Conservation (phyloP, 2,888 invertebrate genomes). For the Venusia cambrica region DNA sequence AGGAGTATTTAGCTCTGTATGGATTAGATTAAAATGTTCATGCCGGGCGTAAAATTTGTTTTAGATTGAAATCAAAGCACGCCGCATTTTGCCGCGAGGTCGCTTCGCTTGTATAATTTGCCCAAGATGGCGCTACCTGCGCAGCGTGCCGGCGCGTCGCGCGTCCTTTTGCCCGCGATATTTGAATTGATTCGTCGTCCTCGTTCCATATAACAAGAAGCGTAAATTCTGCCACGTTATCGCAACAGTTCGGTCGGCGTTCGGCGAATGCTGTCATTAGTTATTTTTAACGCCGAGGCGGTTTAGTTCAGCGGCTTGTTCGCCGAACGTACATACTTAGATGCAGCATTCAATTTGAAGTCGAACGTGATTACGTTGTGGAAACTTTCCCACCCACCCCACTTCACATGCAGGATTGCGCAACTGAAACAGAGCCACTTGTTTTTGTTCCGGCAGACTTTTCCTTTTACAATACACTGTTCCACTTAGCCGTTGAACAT, state of each 20-base stretch:
- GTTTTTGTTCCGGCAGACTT: slow-evolving; percentile 73
- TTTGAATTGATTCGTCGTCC: slow-evolving; percentile 48
- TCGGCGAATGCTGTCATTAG: slow-evolving; percentile 66
- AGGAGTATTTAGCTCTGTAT: too few species aligned
- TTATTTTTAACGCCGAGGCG: slow-evolving; percentile 67
- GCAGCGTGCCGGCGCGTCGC: slow-evolving; percentile 73
- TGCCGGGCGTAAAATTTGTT: slow-evolving; percentile 1
- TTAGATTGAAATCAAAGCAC: slow-evolving; percentile 47
- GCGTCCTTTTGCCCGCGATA: slow-evolving; percentile 67
- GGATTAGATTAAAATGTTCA: too few species aligned
- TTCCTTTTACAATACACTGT: slow-evolving; percentile 57
- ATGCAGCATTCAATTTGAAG: slow-evolving; percentile 49
- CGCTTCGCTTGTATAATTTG: slow-evolving; percentile 42
- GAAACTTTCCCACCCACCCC: slow-evolving; percentile 78
- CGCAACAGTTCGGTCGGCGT: slow-evolving; percentile 35
- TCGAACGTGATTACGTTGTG: slow-evolving; percentile 55
- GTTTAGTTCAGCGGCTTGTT: slow-evolving; percentile 31
- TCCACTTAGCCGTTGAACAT: slow-evolving; percentile 46
- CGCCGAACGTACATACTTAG: slow-evolving; percentile 59
- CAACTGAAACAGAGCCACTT: slow-evolving; percentile 62
- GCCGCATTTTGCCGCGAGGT: slow-evolving; percentile 54
- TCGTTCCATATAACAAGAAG: slow-evolving; percentile 57
- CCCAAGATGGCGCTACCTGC: slow-evolving; percentile 75
- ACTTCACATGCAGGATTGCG: slow-evolving; percentile 73
- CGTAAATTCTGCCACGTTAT: slow-evolving; percentile 64